Conservation (phyloP, 2,797 vertebrate genomes). For the Macrochelys suwanniensis region DNA sequence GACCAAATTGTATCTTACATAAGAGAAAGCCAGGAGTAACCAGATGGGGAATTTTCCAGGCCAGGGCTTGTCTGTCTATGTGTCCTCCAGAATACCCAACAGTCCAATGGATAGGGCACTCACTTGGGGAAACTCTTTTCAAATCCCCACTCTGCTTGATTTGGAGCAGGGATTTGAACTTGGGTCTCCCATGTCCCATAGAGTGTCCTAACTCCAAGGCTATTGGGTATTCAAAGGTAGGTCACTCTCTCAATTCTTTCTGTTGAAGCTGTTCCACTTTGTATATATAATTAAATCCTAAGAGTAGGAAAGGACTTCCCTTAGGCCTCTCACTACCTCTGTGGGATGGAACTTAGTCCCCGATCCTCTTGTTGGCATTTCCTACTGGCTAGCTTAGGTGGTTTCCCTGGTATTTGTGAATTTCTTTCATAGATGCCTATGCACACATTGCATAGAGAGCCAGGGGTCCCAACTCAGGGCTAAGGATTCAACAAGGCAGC, state of each 20-base stretch:
- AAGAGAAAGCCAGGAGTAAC: neutral
- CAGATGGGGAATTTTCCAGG: neutral
- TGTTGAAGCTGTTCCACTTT: neutral
- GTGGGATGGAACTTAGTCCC: too few species aligned
- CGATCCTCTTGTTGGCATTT: neutral
- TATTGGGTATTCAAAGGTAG: neutral
- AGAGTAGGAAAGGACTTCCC: neutral
- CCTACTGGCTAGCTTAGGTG: neutral
- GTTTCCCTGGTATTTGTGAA: neutral
- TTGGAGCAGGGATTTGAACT: neutral
- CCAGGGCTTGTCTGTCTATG: neutral
- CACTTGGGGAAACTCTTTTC: too few species aligned
- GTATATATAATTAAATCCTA: too few species aligned
- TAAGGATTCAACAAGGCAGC: neutral
- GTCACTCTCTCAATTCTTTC: neutral
- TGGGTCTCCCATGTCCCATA: neutral
- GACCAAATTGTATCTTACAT: neutral
- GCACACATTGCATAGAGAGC: too few species aligned
- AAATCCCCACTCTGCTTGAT: neutral
- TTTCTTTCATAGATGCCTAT: neutral
- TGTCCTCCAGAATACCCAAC: neutral
- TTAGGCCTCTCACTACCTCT: neutral
- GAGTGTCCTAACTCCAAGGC: neutral
- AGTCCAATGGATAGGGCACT: neutral
- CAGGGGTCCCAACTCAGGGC: neutral